These are phyloP conservation scores for Rhodophaea formosa DNA, from an alignment of 2,888 invertebrate species.

Conservation along the genomic window DNA sequence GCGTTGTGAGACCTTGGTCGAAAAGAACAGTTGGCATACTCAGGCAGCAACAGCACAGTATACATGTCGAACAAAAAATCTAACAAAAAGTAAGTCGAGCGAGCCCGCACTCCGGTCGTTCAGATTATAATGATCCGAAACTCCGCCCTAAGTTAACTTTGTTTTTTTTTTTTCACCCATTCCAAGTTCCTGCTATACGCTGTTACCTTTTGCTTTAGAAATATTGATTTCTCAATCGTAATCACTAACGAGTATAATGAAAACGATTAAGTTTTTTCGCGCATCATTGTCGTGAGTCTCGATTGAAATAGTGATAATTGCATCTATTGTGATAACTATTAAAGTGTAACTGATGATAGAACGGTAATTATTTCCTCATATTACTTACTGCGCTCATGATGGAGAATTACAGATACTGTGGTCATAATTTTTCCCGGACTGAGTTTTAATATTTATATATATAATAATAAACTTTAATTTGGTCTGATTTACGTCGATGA, in stretches of 20 bases:
- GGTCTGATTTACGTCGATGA: constrained; percentile 4
- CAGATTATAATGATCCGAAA: constrained; percentile 68
- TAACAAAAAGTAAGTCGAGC: constrained; percentile 58
- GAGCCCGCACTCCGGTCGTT: constrained; percentile 57
- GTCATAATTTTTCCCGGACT: background rate
- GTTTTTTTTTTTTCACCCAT: constrained; percentile 50
- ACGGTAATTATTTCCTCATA: constrained; percentile 61
- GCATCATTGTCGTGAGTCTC: constrained; percentile 39
- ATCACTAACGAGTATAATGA: constrained; percentile 25
- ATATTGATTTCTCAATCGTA: constrained; percentile 52
- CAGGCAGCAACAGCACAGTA: constrained; percentile 46
- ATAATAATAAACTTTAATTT: constrained; percentile 10
- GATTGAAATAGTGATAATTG: constrained; percentile 55
- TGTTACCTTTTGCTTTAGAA: constrained; percentile 33
- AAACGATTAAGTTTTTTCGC: constrained; percentile 27
- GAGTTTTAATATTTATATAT: constrained; percentile 14
- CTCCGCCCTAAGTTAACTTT: constrained; percentile 65
- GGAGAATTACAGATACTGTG: background rate
- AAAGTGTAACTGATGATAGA: constrained; percentile 51
- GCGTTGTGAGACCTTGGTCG: constrained; percentile 65
- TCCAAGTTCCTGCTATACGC: constrained; percentile 34
- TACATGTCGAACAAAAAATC: constrained; percentile 62
- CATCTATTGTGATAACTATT: constrained; percentile 57
- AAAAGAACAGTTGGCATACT: constrained; percentile 62
- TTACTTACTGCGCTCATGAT: constrained; percentile 33